Evolutionary conservation across 2,113 vertebrate species (phyloP).

Genomic region (Panthera leo): DNA sequence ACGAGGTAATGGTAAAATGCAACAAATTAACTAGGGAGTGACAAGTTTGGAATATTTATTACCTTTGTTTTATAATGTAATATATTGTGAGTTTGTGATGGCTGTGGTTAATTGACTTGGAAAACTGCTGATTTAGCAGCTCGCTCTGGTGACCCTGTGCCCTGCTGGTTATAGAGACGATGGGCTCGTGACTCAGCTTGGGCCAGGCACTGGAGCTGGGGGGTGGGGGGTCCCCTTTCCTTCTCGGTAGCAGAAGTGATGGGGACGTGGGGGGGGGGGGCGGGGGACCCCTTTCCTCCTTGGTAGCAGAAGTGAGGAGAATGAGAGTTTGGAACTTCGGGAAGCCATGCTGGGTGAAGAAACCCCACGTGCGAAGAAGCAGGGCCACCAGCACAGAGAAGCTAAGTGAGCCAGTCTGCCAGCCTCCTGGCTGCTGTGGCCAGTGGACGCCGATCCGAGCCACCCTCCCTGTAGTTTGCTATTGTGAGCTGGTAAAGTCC

Average conservation of each 20-base stretch:
- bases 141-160: not conserved
- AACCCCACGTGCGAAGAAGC: not conserved
- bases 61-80: not conserved
- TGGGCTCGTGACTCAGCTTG: not conserved
- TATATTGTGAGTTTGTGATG: not conserved
- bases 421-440: not conserved
- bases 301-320: not conserved
- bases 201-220: accelerated
- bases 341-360: not conserved
- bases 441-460: accelerated
- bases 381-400: not conserved
- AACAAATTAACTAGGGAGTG: not conserved
- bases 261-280: no score
- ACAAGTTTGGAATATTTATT: not conserved
- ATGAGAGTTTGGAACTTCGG: not conserved
- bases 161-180: no score
- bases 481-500: no score
- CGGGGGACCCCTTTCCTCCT: not conserved
- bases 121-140: not conserved
- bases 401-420: not conserved
- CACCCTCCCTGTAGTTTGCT: accelerated
- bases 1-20: no score
- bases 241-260: not conserved
- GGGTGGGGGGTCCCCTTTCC: not conserved
- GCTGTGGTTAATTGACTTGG: not conserved